Evolutionary conservation across 2,888 invertebrate species (phyloP), one percentile per base, ranked within the genome.

Genomic region (Meteorus cinctellus): DNA sequence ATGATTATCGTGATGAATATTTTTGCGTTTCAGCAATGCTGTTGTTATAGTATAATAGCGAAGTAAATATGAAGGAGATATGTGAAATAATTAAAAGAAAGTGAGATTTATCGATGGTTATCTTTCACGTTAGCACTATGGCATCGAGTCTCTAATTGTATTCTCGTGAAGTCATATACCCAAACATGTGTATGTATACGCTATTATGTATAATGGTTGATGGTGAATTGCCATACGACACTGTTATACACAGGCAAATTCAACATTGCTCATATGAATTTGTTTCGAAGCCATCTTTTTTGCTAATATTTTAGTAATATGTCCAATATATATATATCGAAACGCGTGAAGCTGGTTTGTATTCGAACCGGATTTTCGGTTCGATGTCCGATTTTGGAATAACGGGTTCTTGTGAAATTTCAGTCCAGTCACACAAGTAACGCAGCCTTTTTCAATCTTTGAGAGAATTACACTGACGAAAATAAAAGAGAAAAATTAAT

Each of bases 111-210:
- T 55, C 55, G 24, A n/a, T 55, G n/a, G 86, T 24, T 24, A 84
- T 80, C 41, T 80, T 79, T 79, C 78, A 79, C 81, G 80, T 84
- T 84, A 83, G 79, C 83, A 82, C 80, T 78, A 73, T 78, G 75
- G 80, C 80, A 79, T 78, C 80, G 79, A 82, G 82, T 80, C 83
- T 84, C 85, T 85, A 85, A 85, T 85, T 85, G 84, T 82, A 80
- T 82, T 83, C 82, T 81, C 81, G 81, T 67, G 74, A 62, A 60
- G 10, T 59, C 27, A 71, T 51, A 31, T 19, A 72, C 24, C 24
- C 65, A 10, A 12, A 27, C 65, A 34, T 55, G 65, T 41, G 65
- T 65, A 72, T 62, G 51, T 72, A 24, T 24, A 24, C 24, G 24
- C 24, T 41, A 41, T 41, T 41, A 10, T 41, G 1, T 41, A 12